Percentiles rank a stretch among this genome's conserved stretches.
Evolutionary conservation across 2,797 vertebrate species (phyloP).

Genomic region (Enteromius trimaculatus): DNA sequence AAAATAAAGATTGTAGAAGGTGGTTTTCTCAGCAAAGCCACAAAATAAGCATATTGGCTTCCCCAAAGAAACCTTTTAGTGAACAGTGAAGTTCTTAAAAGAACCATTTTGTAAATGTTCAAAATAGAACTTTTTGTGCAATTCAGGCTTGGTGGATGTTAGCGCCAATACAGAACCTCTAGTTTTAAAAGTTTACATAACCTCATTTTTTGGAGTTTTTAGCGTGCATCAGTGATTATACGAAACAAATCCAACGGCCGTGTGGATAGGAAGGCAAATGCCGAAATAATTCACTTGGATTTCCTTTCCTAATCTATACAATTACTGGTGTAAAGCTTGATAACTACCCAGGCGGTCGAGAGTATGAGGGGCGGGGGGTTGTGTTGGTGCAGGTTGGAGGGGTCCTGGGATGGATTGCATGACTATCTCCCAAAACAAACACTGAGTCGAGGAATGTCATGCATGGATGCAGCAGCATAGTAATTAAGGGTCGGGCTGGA

Average conservation of each 20-base stretch:
- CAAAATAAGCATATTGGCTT: neutral
- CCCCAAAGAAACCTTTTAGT: neutral
- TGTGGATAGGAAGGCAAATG: slow-evolving; percentile 19
- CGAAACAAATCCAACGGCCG: neutral
- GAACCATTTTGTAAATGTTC: neutral
- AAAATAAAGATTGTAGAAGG: neutral
- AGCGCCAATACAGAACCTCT: neutral
- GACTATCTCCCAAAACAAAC: slow-evolving; percentile 56
- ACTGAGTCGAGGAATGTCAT: slow-evolving; percentile 48
- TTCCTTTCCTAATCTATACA: slow-evolving; percentile 42
- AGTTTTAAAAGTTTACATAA: neutral
- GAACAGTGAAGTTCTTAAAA: neutral
- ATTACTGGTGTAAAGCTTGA: slow-evolving; percentile 40
- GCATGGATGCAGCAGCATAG: slow-evolving; percentile 49
- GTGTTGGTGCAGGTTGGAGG: too few species aligned
- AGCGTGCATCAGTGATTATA: neutral
- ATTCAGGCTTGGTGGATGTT: neutral
- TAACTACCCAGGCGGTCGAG: neutral
- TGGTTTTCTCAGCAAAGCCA: neutral
- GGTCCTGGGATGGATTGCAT: slow-evolving; percentile 31
- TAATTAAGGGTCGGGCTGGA: slow-evolving; percentile 49
- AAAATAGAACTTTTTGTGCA: neutral
- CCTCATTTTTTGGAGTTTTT: neutral
- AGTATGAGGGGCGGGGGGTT: neutral
- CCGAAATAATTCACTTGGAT: slow-evolving; percentile 27